phyloP scores from a whole-genome alignment of 2,113 vertebrate species.

The Terrapene triunguis region DNA sequence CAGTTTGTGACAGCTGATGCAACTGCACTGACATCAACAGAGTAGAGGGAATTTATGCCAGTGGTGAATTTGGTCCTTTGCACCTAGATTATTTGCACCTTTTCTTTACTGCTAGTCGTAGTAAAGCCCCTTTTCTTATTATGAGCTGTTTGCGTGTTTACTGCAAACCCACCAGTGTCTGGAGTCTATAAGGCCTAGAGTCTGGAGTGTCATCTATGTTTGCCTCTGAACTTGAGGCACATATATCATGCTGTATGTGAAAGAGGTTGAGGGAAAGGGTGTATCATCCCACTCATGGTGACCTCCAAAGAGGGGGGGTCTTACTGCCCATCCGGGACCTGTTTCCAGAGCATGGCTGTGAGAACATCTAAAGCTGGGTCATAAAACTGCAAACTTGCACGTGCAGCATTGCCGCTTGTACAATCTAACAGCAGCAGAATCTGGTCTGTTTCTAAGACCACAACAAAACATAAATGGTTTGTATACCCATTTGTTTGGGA shows the following conservation, averaged over 20 bases:
- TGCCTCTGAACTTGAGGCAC: not conserved
- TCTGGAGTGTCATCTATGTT: not conserved
- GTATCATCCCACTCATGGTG: not conserved
- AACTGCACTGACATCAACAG: not conserved
- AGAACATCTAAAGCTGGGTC: conserved; percentile 70
- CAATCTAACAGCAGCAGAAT: not conserved
- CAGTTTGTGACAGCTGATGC: not conserved
- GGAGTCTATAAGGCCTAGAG: not conserved
- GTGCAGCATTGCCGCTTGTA: not conserved
- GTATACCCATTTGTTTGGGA: not conserved
- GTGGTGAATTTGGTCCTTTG: not conserved
- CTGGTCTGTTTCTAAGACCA: not conserved
- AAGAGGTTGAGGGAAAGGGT: not conserved
- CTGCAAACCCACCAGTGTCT: not conserved
- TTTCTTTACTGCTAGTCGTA: not conserved
- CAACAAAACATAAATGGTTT: not conserved
- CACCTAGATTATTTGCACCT: not conserved
- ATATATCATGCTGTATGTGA: not conserved
- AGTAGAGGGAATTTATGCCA: not conserved
- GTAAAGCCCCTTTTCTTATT: not conserved
- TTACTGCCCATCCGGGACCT: not conserved
- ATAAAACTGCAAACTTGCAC: conserved; percentile 43
- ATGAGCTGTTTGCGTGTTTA: not conserved
- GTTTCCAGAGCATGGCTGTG: conserved; percentile 44
- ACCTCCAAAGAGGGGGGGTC: not conserved